phyloP scores from a whole-genome alignment of 2,797 vertebrate genomes.

The Esox lucius region DNA sequence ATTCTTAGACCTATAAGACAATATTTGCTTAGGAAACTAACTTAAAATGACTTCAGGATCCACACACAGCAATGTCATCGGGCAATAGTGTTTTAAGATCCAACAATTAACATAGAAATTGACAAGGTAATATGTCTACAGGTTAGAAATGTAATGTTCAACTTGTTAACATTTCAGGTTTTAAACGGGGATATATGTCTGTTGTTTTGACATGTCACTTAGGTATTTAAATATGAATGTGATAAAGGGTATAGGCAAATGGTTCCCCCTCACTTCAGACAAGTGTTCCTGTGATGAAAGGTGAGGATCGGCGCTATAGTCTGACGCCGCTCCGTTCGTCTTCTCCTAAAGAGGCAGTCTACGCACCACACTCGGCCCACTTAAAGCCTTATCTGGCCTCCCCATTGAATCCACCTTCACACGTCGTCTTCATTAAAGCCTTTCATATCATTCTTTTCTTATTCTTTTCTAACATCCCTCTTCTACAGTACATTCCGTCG shows the following conservation, averaged over 20 bases:
- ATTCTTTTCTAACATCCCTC: conserved; percentile 18
- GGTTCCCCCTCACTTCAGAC: conserved; percentile 8
- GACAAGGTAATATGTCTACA: background rate
- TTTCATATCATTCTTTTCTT: conserved; percentile 51
- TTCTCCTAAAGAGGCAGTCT: conserved; percentile 44
- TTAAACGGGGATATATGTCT: conserved; percentile 44
- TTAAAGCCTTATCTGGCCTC: conserved; percentile 58
- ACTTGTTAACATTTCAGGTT: background rate
- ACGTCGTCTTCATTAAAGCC: conserved; percentile 68
- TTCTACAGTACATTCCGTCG: conserved; percentile 35
- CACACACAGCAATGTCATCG: too few species aligned
- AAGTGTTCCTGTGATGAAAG: conserved; percentile 41
- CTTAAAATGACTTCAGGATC: background rate
- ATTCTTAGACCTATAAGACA: background rate
- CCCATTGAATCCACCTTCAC: conserved; percentile 56
- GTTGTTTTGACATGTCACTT: conserved; percentile 58
- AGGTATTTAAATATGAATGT: conserved; percentile 55
- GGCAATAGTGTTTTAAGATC: too few species aligned
- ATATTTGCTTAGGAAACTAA: conserved; percentile 17
- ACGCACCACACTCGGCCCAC: conserved; percentile 50
- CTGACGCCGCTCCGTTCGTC: conserved; percentile 27
- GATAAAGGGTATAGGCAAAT: conserved; percentile 31
- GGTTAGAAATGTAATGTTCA: background rate
- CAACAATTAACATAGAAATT: background rate
- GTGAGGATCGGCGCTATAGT: conserved; percentile 24